These are phyloP conservation scores for Riptortus pedestris DNA, from an alignment of 1,140 invertebrate species.

Conservation along the genomic window DNA sequence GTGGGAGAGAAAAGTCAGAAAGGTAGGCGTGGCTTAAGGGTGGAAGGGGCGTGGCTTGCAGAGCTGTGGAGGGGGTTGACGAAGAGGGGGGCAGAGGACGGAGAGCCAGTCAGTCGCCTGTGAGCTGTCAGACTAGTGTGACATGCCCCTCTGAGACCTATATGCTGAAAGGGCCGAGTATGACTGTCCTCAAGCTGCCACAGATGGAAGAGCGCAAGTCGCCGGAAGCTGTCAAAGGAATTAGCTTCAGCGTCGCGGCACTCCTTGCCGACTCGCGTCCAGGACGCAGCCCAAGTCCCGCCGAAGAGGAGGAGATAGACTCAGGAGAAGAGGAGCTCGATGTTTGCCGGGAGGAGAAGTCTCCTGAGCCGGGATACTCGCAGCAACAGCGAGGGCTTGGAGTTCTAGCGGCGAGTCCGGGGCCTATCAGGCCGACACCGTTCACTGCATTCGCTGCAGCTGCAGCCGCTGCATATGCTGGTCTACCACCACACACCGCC, in stretches of 20 bases:
- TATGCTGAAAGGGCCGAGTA: slow-evolving; percentile 26
- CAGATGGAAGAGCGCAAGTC: slow-evolving; percentile 20
- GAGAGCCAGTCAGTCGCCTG: not conserved
- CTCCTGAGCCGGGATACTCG: slow-evolving; percentile 26
- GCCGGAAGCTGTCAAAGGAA: slow-evolving; percentile 33
- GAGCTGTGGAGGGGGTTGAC: not conserved
- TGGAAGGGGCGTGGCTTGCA: not conserved
- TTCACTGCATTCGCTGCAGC: slow-evolving; percentile 33
- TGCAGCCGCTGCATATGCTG: slow-evolving; percentile 30
- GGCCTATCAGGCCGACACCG: slow-evolving; percentile 35
- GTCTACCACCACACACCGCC: slow-evolving; percentile 28
- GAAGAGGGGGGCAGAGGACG: not conserved
- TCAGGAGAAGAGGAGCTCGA: slow-evolving; percentile 25
- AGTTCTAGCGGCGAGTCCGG: slow-evolving; percentile 24
- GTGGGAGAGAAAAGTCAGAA: slow-evolving; percentile 3
- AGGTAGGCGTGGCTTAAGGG: not conserved
- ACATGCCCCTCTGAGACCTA: slow-evolving; percentile 11
- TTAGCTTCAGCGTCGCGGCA: slow-evolving; percentile 44
- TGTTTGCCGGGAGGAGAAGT: slow-evolving; percentile 21
- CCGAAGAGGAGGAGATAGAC: slow-evolving; percentile 15
- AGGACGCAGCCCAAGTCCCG: not conserved
- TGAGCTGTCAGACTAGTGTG: not conserved
- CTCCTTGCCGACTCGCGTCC: slow-evolving; percentile 38
- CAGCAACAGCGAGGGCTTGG: slow-evolving; percentile 9
- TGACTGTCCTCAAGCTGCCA: slow-evolving; percentile 25